Evolutionary conservation across 2,888 invertebrate species (phyloP), one percentile per base, ranked within the genome.

Genomic region (Entomobrya multifasciata): DNA sequence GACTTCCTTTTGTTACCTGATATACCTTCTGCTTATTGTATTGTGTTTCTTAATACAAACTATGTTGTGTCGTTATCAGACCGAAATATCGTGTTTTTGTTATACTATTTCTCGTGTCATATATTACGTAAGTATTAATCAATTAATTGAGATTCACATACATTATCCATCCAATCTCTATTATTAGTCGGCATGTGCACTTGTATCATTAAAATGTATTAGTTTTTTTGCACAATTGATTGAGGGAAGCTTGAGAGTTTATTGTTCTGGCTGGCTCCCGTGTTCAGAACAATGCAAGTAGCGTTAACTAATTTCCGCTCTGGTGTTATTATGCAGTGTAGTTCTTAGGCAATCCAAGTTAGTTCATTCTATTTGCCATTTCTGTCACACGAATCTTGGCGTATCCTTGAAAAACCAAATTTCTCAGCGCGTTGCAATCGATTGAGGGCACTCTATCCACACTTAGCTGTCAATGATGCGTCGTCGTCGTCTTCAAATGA

Each of bases 1-100:
- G 86, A 81, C 86, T 86, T 86, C 86, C 80, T 86, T 86, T 67
- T 57, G 25, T 47, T 80, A 67, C 25, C 62, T 74, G n/a, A 27
- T 78, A 36, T 27, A 4, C 47, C n/a, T n/a, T n/a, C 22, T 70
- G 52, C 52, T 52, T 74, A 20, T 70, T 65, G 27, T 22, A 36
- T 57, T 6, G 22, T 70, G 27, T 22, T 70, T 72, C 52, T 55
- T 62, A 44, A 78, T 60, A 20, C 17, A 49, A 79, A 79, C 20
- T 36, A 25, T 44, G 44, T 78, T 47, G n/a, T 60, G 44, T 41
- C 52, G 44, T 13, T 67, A 67, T 67, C 80, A 67, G 62, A 79
- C 60, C 60, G 60, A 62, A 80, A 15, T 80, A 57, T 80, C 67
- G 67, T 52, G 65, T 49, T 80, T 80, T 41, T 67, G 8, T 36